phyloP scores from a whole-genome alignment of 92 coral and sea anemone species.

The Parazoanthus swiftii region DNA sequence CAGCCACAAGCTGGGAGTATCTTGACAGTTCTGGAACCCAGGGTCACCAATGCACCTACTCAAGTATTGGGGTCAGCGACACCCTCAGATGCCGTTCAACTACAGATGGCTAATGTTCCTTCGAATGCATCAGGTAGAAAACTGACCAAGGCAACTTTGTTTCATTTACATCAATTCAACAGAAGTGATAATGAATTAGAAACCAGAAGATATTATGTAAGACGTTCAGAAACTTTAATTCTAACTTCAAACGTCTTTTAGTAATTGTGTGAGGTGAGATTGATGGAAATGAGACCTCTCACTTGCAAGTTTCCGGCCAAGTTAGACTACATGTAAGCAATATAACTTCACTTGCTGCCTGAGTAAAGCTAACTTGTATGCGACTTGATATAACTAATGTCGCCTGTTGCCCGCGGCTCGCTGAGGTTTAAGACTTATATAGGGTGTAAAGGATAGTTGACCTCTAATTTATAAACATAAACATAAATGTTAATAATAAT shows the following conservation, averaged over 20 bases:
- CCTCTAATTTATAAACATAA: no score
- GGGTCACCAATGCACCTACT: constrained; percentile 51
- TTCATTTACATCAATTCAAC: neutral
- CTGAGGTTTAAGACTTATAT: no score
- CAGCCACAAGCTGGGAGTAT: constrained; percentile 75
- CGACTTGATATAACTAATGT: no score
- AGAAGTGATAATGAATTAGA: neutral
- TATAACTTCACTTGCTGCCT: no score
- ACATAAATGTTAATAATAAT: no score
- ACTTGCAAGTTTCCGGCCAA: no score
- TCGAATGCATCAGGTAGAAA: constrained; percentile 16
- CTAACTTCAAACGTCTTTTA: neutral
- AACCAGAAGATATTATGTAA: neutral
- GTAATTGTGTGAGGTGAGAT: no score
- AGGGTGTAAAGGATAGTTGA: no score
- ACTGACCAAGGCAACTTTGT: neutral
- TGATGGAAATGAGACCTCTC: no score
- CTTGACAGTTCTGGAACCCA: constrained; percentile 72
- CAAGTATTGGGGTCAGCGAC: constrained; percentile 29
- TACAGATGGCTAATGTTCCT: constrained; percentile 37
- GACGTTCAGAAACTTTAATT: neutral
- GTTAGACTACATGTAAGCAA: no score
- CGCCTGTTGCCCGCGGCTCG: no score
- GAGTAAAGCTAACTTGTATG: no score
- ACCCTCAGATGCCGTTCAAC: constrained; percentile 50